Base-by-base conservation (phyloP, 2,888 invertebrate species). In the Odontocerum albicorne region DNA sequence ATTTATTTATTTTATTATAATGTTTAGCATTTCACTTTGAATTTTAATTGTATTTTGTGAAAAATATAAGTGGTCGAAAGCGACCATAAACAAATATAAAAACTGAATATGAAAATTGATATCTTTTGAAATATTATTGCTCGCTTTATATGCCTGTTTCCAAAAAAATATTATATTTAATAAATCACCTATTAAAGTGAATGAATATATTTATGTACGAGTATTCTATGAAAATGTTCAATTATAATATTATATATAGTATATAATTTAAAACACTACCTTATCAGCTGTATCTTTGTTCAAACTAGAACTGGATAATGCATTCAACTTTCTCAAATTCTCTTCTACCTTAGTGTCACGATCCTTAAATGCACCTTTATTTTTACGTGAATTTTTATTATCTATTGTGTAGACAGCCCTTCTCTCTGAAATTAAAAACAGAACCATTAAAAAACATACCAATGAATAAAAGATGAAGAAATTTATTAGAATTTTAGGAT, bases 311-410 rank as follows among this genome's bases (percentile, higher is more conserved):
- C 65, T 66, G n/a, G 80, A 78, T 1, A 83, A 66, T 1, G 71
- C 67, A 31, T 81, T 65, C 35, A 83, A 67, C 60, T 73, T 76
- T 57, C 72, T 68, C 1, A 83, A 67, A 59, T 79, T 82, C 50
- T 79, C 74, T 36, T 78, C 72, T 0, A 71, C 69, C 17, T 69
- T 68, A 55, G 72, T 68, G 7, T 52, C 31, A 1, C 59, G 62
- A 0, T 66, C 58, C 58, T 62, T 46, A 54, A 53, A 56, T 32
- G 62, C 62, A 49, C 66, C 68, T 38, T 65, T 65, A 1, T 64
- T 65, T 42, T 68, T 67, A 4, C 66, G 57, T 12, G 68, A 63
- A 2, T 63, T 68, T 7, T 65, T 50, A 58, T 65, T 69, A 4
- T 38, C 31, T 17, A 59, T 44, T 15, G 46, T 55, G 50, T 57